Evolutionary conservation across 2,113 vertebrate species (phyloP), one percentile per base, ranked within the genome.

Genomic region (Suricata suricatta): DNA sequence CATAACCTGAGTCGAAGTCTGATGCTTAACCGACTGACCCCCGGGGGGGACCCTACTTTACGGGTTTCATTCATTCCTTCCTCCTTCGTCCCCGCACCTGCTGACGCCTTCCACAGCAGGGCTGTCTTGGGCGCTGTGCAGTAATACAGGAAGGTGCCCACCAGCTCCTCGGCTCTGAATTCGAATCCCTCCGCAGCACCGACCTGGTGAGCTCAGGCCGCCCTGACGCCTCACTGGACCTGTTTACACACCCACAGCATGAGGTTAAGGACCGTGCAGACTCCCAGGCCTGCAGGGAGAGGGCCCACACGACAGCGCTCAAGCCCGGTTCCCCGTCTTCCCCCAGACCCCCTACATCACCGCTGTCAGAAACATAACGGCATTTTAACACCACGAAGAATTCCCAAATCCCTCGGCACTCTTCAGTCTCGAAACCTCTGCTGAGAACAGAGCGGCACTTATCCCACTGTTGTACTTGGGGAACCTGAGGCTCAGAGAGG

Each of bases 191-290:
- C 33, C 57, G 16, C 60, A 3, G 13, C 4, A 1, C 35, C 35
- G 1, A 31, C 10, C 2, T 5, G 3, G 0, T 1, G 76, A 35
- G 44, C 76, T 68, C 17, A 0, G 35, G 74, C 31, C 7, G 11
- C 25, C 44, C 81, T 3, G 3, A 2, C 13, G 1, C 17, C 47
- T 29, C 16, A 0, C 5, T 2, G n/a, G 66, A 60, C 88, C 79
- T 66, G 44, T 44, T 25, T 44, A 33, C 2, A 1, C 7, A 11
- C 23, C 63, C 17, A 0, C 10, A 50, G 60, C 16, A 23, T 1
- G 31, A 33, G 10, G 11, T 4, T 7, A 25, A 35, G 0, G 12
- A 1, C 0, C 14, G 23, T 1, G 2, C 27, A 10, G 11, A 35
- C 3, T 29, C 57, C 11, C 11, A 9, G 4, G 81, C 23, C 19